Conservation (phyloP, 2,113 vertebrate genomes). For the Corynorhinus townsendii region DNA sequence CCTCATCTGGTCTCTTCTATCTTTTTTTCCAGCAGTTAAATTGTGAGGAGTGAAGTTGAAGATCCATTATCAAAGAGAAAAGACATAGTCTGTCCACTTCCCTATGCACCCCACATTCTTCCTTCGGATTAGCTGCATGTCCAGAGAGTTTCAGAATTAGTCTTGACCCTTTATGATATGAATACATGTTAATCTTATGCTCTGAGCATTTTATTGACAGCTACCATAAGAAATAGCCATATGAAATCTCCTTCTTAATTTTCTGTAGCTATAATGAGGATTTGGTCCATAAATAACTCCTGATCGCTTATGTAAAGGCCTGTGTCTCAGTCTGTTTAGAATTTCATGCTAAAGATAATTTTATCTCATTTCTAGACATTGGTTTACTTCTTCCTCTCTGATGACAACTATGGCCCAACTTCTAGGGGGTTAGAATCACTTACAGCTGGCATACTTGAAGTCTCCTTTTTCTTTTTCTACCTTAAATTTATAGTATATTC, state of each 20-base stretch:
- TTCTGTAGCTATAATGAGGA: not conserved
- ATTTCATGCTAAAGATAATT: not conserved
- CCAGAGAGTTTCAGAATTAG: not conserved
- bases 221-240: not conserved
- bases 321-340: not conserved
- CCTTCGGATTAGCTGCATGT: not conserved
- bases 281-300: not conserved
- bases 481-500: not conserved
- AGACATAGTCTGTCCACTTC: not conserved
- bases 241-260: conserved; percentile 6
- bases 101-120: not conserved
- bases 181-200: not conserved
- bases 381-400: not conserved
- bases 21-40: not conserved
- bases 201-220: not conserved
- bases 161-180: not conserved
- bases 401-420: not conserved
- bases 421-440: not conserved
- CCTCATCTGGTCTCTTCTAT: not conserved
- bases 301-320: not conserved
- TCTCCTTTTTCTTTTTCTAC: not conserved
- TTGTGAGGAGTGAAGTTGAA: not conserved
- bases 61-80: not conserved
- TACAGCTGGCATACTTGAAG: not conserved
- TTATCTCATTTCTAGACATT: not conserved